These are phyloP conservation scores for Lamellibrachia luymesi DNA, from an alignment of 1,140 invertebrate species.

Conservation along the genomic window DNA sequence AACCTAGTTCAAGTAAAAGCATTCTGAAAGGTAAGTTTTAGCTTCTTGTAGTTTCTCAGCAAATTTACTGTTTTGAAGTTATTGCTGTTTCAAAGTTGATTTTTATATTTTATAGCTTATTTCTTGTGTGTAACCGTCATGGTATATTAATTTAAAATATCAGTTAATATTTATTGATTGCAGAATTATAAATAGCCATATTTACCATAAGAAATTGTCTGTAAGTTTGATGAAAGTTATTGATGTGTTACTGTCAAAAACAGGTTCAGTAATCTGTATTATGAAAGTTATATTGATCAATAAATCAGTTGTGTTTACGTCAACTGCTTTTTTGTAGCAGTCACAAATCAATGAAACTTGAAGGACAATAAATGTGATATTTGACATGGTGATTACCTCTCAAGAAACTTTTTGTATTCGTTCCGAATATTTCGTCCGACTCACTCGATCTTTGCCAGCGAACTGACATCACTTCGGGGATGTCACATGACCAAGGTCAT, in stretches of 20 bases:
- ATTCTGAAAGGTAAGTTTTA: background rate
- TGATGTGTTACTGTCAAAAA: too few species aligned
- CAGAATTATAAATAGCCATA: background rate
- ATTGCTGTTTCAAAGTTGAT: background rate
- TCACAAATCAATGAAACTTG: too few species aligned
- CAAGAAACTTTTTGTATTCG: too few species aligned
- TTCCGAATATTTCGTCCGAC: too few species aligned
- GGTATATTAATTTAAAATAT: background rate
- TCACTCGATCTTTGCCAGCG: too few species aligned
- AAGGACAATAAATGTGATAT: too few species aligned
- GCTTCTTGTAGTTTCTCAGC: background rate
- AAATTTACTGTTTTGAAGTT: background rate
- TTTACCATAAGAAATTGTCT: background rate
- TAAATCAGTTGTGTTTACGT: background rate
- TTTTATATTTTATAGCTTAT: background rate
- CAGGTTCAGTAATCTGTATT: too few species aligned
- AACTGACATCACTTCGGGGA: too few species aligned
- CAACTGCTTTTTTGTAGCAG: too few species aligned
- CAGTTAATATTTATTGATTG: background rate
- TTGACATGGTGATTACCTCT: too few species aligned
- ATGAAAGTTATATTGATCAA: too few species aligned
- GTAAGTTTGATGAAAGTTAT: background rate
- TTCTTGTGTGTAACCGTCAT: background rate
- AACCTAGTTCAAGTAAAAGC: background rate
- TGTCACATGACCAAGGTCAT: too few species aligned